A percentile compares a stretch with the other conserved stretches of the same genome.
Evolutionary conservation across 2,797 vertebrate species (phyloP).

Genomic region (Salarias fasciatus): DNA sequence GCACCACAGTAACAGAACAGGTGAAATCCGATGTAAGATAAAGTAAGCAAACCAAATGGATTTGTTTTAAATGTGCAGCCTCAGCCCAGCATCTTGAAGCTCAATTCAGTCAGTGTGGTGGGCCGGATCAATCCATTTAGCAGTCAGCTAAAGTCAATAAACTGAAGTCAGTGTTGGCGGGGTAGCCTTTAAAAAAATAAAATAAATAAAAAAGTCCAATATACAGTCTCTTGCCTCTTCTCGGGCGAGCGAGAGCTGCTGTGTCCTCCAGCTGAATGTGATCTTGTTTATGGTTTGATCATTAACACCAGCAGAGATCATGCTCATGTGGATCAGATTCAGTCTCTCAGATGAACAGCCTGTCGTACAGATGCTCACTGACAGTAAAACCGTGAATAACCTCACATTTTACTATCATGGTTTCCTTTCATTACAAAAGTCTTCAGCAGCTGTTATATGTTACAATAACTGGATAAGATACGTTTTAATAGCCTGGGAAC

Average conservation of each 20-base stretch:
- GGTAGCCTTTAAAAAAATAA: constrained; percentile 51
- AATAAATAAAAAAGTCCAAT: constrained; percentile 20
- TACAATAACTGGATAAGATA: too few species aligned
- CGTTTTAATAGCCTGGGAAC: too few species aligned
- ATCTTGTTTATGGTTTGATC: constrained; percentile 23
- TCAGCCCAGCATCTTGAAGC: constrained; percentile 26
- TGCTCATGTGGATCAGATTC: constrained; percentile 24
- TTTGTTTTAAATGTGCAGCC: constrained; percentile 16
- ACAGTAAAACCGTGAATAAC: not conserved
- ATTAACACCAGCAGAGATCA: constrained; percentile 17
- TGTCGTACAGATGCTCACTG: not conserved
- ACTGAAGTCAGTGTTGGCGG: constrained; percentile 33
- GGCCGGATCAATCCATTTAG: constrained; percentile 40
- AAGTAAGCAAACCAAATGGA: constrained; percentile 1
- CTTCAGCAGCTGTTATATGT: too few species aligned
- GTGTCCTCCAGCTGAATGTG: constrained; percentile 6
- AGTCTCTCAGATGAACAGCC: constrained; percentile 5
- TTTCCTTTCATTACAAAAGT: not conserved
- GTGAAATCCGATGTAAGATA: constrained; percentile 3
- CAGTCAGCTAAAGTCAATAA: constrained; percentile 48
- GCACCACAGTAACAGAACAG: not conserved
- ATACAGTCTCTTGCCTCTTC: constrained; percentile 38
- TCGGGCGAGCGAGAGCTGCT: constrained; percentile 20
- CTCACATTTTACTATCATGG: not conserved
- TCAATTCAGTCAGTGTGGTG: constrained; percentile 20